Percentiles rank a stretch among this genome's conserved stretches.
Conservation (phyloP, 2,113 vertebrate species). For the Melanerpes aurifrons region DNA sequence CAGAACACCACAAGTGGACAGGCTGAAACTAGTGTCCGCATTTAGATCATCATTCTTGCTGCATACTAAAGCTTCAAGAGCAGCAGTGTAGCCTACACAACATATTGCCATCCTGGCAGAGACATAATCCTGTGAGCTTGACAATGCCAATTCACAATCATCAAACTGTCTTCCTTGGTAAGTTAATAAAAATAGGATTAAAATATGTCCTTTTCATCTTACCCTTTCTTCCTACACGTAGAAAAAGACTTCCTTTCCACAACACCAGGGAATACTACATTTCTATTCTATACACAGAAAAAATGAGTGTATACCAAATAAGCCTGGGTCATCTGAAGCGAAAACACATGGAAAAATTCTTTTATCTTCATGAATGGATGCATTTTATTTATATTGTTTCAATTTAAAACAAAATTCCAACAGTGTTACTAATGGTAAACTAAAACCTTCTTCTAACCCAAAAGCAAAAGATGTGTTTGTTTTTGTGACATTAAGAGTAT, state of each 20-base stretch:
- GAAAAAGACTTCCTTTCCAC: background rate
- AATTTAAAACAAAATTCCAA: constrained; percentile 73
- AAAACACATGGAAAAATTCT: constrained; percentile 31
- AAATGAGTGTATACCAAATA: background rate
- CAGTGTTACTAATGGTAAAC: constrained; percentile 58
- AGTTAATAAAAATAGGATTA: background rate
- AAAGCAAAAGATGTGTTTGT: constrained; percentile 61
- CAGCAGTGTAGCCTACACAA: fast-evolving
- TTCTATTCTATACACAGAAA: background rate
- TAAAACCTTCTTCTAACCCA: constrained; percentile 56
- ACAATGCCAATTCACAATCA: fast-evolving
- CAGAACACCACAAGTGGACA: background rate
- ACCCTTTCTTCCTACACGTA: background rate
- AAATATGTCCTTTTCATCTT: background rate
- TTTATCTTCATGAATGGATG: constrained; percentile 45
- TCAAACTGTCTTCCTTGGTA: background rate
- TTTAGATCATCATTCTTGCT: background rate
- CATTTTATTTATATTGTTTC: constrained; percentile 62
- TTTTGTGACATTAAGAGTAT: constrained; percentile 49
- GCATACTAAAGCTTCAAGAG: background rate
- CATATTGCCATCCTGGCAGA: background rate
- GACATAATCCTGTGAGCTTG: background rate
- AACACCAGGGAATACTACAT: background rate
- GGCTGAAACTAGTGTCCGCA: background rate
- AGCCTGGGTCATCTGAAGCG: background rate